Evolutionary conservation across 1,140 invertebrate species (phyloP).

Genomic region (Euwallacea fornicatus): DNA sequence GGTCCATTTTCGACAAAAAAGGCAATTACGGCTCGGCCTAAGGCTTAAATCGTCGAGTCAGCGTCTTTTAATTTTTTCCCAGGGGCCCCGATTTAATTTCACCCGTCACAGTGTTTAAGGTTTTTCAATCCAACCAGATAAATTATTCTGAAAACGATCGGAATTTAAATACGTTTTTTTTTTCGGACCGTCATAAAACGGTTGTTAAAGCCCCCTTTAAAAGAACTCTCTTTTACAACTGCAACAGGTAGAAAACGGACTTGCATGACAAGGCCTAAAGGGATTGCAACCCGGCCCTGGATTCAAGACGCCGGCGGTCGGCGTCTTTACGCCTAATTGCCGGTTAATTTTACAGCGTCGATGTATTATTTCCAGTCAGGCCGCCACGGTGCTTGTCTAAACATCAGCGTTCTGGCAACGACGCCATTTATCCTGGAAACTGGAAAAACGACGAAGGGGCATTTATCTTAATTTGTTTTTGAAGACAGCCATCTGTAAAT

Average conservation of each 20-base stretch:
- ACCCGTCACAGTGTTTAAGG: conserved; percentile 22
- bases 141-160: conserved; percentile 11
- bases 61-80: conserved; percentile 12
- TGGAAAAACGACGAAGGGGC: conserved; percentile 1
- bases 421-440: conserved; percentile 25
- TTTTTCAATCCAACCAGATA: conserved; percentile 13
- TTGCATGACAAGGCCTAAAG: not conserved
- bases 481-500: too few species aligned
- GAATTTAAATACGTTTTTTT: conserved; percentile 13
- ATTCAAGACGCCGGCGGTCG: conserved; percentile 1
- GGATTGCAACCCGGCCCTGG: not conserved
- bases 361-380: conserved; percentile 29
- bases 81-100: conserved; percentile 13
- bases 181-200: conserved; percentile 1
- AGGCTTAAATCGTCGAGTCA: conserved; percentile 14
- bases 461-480: conserved; percentile 26
- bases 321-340: conserved; percentile 35
- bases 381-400: conserved; percentile 31
- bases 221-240: not conserved
- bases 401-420: conserved; percentile 20
- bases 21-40: not conserved
- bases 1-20: conserved; percentile 5
- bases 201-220: not conserved
- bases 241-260: conserved; percentile 1
- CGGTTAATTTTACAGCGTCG: conserved; percentile 33